Base-by-base conservation (phyloP, 1,140 invertebrate species). In the Bombus impatiens region DNA sequence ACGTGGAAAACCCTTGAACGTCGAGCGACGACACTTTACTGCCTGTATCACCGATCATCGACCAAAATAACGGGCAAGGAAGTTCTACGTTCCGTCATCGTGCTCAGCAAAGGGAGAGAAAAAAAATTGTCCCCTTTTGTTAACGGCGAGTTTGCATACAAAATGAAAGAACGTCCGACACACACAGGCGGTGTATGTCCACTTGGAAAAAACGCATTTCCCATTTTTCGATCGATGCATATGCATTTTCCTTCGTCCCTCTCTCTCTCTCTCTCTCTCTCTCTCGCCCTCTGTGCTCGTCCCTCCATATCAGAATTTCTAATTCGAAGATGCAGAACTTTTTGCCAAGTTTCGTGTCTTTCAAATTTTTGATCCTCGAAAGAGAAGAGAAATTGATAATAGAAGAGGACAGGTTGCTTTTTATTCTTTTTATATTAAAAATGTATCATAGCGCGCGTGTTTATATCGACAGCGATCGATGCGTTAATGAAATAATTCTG, bases 201-300 rank as follows among this genome's bases (percentile, higher is more conserved):
- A 35, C 15, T 42, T 18, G 47, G 44, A 70, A 83, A 18, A 47
- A 47, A 70, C 74, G 59, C 67, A 44, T 70, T 83, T 68, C 35
- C 44, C 82, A 67, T 78, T 78, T 83, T 83, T 83, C 18, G 32
- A 15, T 5, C 57, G 12, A 76, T 77, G 82, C 44, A 68, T 83
- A 77, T 77, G 72, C 72, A 77, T 83, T 59, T 53, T 65, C 15
- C 57, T 25, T 22, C 47, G 1, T 6, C 47, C 18, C 44, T 1
- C 47, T 1, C 47, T 6, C 47, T 0, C 28, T 5, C 0, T 25
- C 32, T 22, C 1, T 22, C 18, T 18, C 47, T 53, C 47, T 6
- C 18, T 53, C 28, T 13, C 28, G 3, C 72, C 18, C 42, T 35
- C 32, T 47, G 4, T 25, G 35, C 25, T 37, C 22, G 25, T 25